These are phyloP conservation scores for Leptopilina myrica DNA, from an alignment of 2,888 invertebrate species.

Conservation along the genomic window DNA sequence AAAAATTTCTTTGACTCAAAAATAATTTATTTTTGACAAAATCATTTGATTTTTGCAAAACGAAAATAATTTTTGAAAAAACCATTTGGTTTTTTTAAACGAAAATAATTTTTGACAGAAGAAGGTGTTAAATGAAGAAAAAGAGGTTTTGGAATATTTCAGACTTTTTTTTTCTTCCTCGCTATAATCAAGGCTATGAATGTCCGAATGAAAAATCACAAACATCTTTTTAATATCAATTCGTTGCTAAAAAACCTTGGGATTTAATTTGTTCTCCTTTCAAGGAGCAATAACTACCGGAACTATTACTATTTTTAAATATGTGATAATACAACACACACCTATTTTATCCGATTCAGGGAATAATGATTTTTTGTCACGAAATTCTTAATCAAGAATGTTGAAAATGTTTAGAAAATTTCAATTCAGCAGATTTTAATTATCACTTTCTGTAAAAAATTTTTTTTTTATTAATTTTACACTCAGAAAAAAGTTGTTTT, in stretches of 20 bases:
- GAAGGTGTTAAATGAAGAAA: neutral
- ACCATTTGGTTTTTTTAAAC: no score
- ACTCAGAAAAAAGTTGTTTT: no score
- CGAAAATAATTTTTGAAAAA: no score
- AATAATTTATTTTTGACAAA: no score
- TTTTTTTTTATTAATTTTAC: no score
- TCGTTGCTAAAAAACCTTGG: neutral
- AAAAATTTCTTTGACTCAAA: no score
- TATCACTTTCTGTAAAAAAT: no score
- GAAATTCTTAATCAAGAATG: neutral
- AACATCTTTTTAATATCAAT: neutral
- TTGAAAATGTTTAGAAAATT: no score
- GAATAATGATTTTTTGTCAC: neutral
- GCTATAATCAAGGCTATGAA: neutral
- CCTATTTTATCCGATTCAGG: neutral
- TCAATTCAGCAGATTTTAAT: no score
- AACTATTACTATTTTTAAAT: constrained; percentile 10
- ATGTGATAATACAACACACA: neutral
- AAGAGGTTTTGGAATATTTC: neutral
- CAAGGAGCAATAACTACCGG: constrained; percentile 1
- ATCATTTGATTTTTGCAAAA: no score
- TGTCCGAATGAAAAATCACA: neutral
- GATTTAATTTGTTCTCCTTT: constrained; percentile 13
- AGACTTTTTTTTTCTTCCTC: neutral
- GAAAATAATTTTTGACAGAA: neutral